A percentile compares a stretch with the other conserved stretches of the same genome.
phyloP scores from a whole-genome alignment of 2,797 vertebrate species.

The Brachymystax lenok region DNA sequence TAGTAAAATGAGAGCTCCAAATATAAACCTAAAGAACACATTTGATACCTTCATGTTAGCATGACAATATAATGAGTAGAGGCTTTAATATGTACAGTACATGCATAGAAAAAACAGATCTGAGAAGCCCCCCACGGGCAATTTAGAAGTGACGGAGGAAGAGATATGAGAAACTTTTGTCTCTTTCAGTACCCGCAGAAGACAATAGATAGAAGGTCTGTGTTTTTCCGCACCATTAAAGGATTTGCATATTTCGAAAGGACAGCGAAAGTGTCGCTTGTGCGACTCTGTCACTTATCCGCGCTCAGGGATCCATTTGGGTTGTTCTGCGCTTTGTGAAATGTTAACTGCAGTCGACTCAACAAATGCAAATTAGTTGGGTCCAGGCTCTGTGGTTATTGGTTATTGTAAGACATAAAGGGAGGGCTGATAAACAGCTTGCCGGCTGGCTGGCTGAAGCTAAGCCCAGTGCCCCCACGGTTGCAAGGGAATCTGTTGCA shows the following conservation, averaged over 20 bases:
- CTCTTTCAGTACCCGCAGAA: constrained; percentile 18
- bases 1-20: constrained; percentile 22
- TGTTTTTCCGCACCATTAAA: constrained; percentile 41
- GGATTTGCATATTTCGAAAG: constrained; percentile 42
- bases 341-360: constrained; percentile 28
- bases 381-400: constrained; percentile 9
- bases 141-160: constrained; percentile 6
- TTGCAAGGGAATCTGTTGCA: background rate
- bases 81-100: constrained; percentile 10
- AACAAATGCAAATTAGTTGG: constrained; percentile 27
- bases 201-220: constrained; percentile 35
- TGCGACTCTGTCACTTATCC: constrained; percentile 15
- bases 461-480: constrained; percentile 2
- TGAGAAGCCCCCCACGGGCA: background rate
- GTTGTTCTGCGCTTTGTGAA: constrained; percentile 24
- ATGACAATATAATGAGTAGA: constrained; percentile 2
- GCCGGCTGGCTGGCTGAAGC: constrained; percentile 8
- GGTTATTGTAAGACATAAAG: constrained; percentile 21
- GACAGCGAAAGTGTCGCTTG: constrained; percentile 15
- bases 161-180: constrained; percentile 20
- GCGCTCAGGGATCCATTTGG: background rate
- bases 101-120: constrained; percentile 13
- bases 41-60: constrained; percentile 17
- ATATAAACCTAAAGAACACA: constrained; percentile 10
- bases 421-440: constrained; percentile 24